Percentiles rank a stretch among this genome's conserved stretches.
Conservation (phyloP, 2,888 invertebrate genomes). For the Xestia c-nigrum region DNA sequence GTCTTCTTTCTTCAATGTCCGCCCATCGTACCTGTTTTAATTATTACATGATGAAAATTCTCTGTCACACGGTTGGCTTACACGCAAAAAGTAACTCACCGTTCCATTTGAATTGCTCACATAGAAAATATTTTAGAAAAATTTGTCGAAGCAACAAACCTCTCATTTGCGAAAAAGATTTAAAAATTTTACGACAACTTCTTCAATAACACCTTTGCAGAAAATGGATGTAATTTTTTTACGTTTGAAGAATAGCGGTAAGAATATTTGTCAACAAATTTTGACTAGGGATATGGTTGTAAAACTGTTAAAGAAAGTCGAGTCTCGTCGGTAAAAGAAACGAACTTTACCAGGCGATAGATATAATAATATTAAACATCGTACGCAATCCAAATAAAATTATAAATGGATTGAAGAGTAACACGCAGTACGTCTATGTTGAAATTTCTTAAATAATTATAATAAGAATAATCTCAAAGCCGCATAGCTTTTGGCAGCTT, state of each 20-base stretch:
- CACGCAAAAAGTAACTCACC: conserved; percentile 72
- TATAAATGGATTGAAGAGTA: conserved; percentile 37
- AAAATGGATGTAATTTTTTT: conserved; percentile 8
- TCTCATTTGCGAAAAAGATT: conserved; percentile 20
- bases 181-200: conserved; percentile 16
- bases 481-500: conserved; percentile 47
- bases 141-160: conserved; percentile 26
- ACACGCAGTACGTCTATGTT: conserved; percentile 22
- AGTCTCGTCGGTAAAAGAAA: conserved; percentile 22
- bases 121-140: conserved; percentile 26
- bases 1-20: conserved; percentile 97
- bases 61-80: conserved; percentile 58
- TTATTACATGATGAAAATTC: conserved; percentile 84
- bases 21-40: conserved; percentile 98
- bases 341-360: conserved; percentile 31
- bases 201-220: conserved; percentile 14
- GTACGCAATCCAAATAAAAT: conserved; percentile 41
- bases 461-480: conserved; percentile 19
- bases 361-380: conserved; percentile 9
- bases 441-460: conserved; percentile 10
- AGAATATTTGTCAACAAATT: conserved; percentile 41
- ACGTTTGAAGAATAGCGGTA: conserved; percentile 9
- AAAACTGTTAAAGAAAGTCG: conserved; percentile 64
- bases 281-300: conserved; percentile 65
- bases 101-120: conserved; percentile 46